Conservation (phyloP, 1,140 invertebrate genomes). For the Onthophagus taurus region DNA sequence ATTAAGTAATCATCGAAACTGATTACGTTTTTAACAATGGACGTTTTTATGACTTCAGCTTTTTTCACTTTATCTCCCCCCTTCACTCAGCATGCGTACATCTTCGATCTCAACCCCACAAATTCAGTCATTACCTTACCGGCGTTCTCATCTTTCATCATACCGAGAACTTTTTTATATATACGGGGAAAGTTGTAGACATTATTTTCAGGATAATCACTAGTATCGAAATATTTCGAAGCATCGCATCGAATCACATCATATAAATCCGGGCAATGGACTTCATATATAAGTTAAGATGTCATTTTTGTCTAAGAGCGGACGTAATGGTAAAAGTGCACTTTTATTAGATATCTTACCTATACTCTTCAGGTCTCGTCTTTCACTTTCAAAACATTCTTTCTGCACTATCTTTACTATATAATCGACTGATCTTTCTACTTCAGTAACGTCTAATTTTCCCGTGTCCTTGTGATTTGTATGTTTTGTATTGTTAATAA, state of each 20-base stretch:
- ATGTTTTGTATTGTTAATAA: background rate
- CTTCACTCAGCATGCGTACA: too few relatives aligned
- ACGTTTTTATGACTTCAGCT: too few relatives aligned
- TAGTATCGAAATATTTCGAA: background rate
- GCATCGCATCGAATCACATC: too few relatives aligned
- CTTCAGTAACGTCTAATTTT: background rate
- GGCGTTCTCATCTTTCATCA: background rate
- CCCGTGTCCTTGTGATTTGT: background rate
- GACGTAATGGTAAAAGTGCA: background rate
- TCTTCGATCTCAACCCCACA: too few relatives aligned
- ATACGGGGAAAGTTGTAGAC: background rate
- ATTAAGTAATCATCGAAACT: too few relatives aligned
- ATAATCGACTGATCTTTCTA: background rate
- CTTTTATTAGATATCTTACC: background rate
- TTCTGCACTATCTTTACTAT: background rate
- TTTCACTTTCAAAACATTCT: conserved; percentile 1
- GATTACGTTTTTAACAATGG: too few relatives aligned
- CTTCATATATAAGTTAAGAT: too few relatives aligned
- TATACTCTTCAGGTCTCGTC: background rate
- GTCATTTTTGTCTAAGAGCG: background rate
- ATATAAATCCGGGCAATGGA: too few relatives aligned
- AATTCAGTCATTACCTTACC: too few relatives aligned
- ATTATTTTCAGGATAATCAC: background rate
- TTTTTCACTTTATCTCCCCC: too few relatives aligned
- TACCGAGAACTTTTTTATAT: background rate